Evolutionary conservation across 2,797 vertebrate genomes (phyloP).

Genomic region (Toxotes lorentzi): DNA sequence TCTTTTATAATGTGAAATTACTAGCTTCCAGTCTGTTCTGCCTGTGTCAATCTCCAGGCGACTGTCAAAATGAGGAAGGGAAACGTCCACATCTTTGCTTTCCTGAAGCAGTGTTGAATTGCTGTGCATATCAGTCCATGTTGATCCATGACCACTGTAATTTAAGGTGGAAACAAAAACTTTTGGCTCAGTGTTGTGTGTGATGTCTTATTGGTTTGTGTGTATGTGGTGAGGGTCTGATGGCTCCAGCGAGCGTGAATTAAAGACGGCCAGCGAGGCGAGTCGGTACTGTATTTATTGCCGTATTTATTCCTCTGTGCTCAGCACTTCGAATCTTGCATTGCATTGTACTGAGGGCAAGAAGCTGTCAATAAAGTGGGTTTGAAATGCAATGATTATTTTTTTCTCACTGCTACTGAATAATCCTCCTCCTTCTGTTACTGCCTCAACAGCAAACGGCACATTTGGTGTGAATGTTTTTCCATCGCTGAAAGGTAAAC

Average conservation of each 20-base stretch:
- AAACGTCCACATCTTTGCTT: slow-evolving; percentile 30
- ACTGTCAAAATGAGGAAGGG: slow-evolving; percentile 23
- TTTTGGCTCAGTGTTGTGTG: slow-evolving; percentile 65
- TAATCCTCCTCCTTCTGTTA: slow-evolving; percentile 40
- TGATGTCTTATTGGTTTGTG: slow-evolving; percentile 68
- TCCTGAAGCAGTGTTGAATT: slow-evolving; percentile 24
- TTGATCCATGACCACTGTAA: slow-evolving; percentile 53
- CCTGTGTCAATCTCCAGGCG: slow-evolving; percentile 15
- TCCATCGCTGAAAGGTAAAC: slow-evolving; percentile 19
- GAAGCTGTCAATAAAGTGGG: slow-evolving; percentile 73
- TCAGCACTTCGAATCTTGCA: slow-evolving; percentile 66
- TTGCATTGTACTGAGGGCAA: slow-evolving; percentile 68
- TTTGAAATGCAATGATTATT: slow-evolving; percentile 66
- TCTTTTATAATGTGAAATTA: slow-evolving; percentile 41
- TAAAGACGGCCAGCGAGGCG: slow-evolving; percentile 41
- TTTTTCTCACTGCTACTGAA: slow-evolving; percentile 20
- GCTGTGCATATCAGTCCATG: slow-evolving; percentile 38
- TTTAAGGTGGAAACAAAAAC: slow-evolving; percentile 58
- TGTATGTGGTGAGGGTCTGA: slow-evolving; percentile 65
- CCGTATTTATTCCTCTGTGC: slow-evolving; percentile 73
- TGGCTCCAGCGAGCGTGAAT: slow-evolving; percentile 46
- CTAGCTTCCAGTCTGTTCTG: slow-evolving; percentile 48
- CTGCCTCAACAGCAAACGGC: slow-evolving; percentile 23
- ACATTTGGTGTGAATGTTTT: slow-evolving; percentile 18
- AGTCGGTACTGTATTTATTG: slow-evolving; percentile 75